Percentiles rank a stretch among this genome's conserved stretches.
Evolutionary conservation across 1,140 invertebrate species (phyloP).

Genomic region (Drosophila truncata): DNA sequence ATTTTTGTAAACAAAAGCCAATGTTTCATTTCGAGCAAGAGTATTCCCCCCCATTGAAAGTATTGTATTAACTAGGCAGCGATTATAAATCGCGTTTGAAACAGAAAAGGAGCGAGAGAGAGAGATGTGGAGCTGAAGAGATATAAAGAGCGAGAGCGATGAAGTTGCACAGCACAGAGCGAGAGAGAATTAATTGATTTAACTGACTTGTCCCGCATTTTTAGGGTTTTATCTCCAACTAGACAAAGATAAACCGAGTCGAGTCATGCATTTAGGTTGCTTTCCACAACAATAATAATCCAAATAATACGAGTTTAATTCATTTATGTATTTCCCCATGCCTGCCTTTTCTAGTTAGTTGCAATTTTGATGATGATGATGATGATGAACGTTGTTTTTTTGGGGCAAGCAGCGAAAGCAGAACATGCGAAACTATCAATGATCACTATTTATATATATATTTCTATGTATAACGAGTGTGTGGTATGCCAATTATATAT

Average conservation of each 20-base stretch:
- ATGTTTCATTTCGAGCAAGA: slow-evolving; percentile 40
- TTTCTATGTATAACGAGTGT: slow-evolving; percentile 21
- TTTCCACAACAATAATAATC: neutral
- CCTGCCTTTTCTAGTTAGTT: slow-evolving; percentile 50
- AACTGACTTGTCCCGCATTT: slow-evolving; percentile 4
- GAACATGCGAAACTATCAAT: slow-evolving; percentile 26
- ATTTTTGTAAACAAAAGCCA: slow-evolving; percentile 38
- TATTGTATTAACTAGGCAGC: slow-evolving; percentile 48
- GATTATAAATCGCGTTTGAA: slow-evolving; percentile 34
- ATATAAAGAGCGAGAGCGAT: slow-evolving; percentile 1
- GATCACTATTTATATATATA: slow-evolving; percentile 6
- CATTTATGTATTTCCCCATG: slow-evolving; percentile 3
- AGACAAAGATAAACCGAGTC: slow-evolving; percentile 28
- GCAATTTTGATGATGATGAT: slow-evolving; percentile 34
- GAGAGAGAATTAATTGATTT: slow-evolving; percentile 16
- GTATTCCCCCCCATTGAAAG: slow-evolving; percentile 32
- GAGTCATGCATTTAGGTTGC: slow-evolving; percentile 38
- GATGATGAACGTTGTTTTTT: slow-evolving; percentile 12
- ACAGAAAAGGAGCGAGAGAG: slow-evolving; percentile 14
- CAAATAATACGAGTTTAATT: slow-evolving; percentile 11
- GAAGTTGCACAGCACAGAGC: slow-evolving; percentile 25
- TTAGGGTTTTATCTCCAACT: slow-evolving; percentile 22
- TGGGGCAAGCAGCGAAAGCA: slow-evolving; percentile 21
- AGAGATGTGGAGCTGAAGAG: neutral
- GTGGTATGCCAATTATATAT: slow-evolving; percentile 55